Evolutionary conservation across 1,140 invertebrate genomes (phyloP), one percentile per base, ranked within the genome.

Genomic region (Drosophila triauraria): DNA sequence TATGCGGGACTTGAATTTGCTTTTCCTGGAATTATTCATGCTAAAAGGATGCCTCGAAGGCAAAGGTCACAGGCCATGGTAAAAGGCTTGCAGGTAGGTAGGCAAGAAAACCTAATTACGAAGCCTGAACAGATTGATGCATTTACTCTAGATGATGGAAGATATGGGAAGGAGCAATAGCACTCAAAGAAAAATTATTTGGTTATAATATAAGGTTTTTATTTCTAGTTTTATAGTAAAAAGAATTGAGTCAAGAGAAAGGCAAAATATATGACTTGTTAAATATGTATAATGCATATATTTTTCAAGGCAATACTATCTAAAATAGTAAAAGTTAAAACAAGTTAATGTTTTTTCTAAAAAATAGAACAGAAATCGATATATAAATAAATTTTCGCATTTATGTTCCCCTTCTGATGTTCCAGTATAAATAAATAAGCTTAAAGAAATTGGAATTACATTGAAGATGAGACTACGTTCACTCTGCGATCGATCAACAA

Each of bases 51-150:
- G 10, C 17, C 15, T 43, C 27, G 32, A 54, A 32, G 61, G 15
- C 40, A 47, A 32, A 48, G 68, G 40, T 32, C 32, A 25, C 13
- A 30, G 40, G 44, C 6, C 62, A 64, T 13, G 42, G 40, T 42
- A 44, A 12, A 57, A n/a, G 25, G 17, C 47, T 3, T 25, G 47
- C 20, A 56, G 48, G 61, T 27, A 17, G 62, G 42, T 12, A 15
- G 42, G 42, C 17, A 30, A 38, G 40, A 5, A 35, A 32, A 56
- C 25, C 48, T 68, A 70, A 70, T 68, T 68, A 68, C 42, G 54
- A 27, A 54, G 62, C 27, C 46, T 8, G 32, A 25, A 47, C 62
- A 68, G 68, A 68, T 68, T 70, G 63, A 70, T 70, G 62, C 67
- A 68, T 68, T 70, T 70, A 68, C 32, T 69, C 42, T 27, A 32